phyloP scores from a whole-genome alignment of 2,888 invertebrate genomes.

The Philaethria dido region DNA sequence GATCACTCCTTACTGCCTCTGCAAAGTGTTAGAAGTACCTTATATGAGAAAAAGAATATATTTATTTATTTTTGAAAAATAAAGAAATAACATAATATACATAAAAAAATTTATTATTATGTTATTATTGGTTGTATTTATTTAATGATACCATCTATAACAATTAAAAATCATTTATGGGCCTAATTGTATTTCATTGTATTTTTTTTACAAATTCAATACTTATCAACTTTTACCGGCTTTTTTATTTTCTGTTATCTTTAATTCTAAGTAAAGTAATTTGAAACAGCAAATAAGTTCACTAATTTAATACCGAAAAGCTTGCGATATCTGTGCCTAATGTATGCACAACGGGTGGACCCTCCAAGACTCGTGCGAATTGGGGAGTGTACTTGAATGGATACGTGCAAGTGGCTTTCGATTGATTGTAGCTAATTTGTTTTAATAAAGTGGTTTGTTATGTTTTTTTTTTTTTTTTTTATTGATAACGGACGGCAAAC shows the following conservation, averaged over 20 bases:
- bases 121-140: too few relatives aligned
- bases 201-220: neutral
- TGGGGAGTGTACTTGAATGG: slow-evolving; percentile 45
- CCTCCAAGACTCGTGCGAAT: slow-evolving; percentile 55
- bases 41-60: too few relatives aligned
- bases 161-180: too few relatives aligned
- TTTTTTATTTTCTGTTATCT: neutral
- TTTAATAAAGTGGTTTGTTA: neutral
- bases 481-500: too few relatives aligned
- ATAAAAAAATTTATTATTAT: too few relatives aligned
- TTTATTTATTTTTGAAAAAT: too few relatives aligned
- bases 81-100: too few relatives aligned
- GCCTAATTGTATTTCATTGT: too few relatives aligned
- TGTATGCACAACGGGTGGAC: slow-evolving; percentile 77
- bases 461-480: neutral
- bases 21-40: too few relatives aligned
- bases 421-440: neutral
- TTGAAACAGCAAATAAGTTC: slow-evolving; percentile 60
- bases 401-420: neutral
- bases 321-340: slow-evolving; percentile 79
- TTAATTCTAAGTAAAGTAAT: slow-evolving; percentile 27
- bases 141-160: too few relatives aligned
- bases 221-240: neutral
- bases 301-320: slow-evolving; percentile 79
- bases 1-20: too few relatives aligned